Evolutionary conservation across 2,113 vertebrate genomes (phyloP).

Genomic region (Podarcis cretensis): DNA sequence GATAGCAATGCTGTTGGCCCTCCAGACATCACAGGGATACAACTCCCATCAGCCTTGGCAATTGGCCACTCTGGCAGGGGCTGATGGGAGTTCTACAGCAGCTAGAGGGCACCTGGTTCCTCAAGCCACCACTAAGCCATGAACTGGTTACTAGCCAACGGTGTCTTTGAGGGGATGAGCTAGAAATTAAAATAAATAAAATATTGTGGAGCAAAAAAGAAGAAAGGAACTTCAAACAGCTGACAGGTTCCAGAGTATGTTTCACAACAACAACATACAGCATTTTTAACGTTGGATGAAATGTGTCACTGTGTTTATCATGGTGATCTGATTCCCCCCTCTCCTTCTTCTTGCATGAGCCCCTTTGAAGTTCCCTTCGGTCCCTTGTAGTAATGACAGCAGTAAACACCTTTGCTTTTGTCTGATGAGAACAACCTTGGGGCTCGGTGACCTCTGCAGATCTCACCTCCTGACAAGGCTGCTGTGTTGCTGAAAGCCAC

Average conservation of each 20-base stretch:
- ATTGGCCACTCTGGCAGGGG: too few species aligned
- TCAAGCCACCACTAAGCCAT: too few species aligned
- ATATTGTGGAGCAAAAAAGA: not conserved
- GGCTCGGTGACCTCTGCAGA: not conserved
- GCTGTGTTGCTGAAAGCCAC: too few species aligned
- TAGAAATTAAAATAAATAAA: too few species aligned
- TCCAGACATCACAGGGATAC: too few species aligned
- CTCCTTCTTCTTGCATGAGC: too few species aligned
- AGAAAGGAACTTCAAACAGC: not conserved
- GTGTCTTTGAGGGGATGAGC: not conserved
- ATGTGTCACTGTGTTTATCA: not conserved
- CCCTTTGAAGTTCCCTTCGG: not conserved
- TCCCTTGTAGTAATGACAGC: not conserved
- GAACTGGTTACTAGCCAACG: not conserved
- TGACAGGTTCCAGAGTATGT: not conserved
- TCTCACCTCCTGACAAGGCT: not conserved
- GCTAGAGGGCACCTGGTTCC: too few species aligned
- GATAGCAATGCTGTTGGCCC: too few species aligned
- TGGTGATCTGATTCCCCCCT: not conserved
- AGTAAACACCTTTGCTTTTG: slow-evolving; percentile 1
- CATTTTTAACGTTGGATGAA: not conserved
- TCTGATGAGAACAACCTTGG: not conserved
- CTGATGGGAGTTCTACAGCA: too few species aligned
- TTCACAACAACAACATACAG: not conserved
- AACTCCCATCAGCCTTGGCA: too few species aligned